Conservation (phyloP, 1,140 invertebrate species). For the Bombus soroeensis region DNA sequence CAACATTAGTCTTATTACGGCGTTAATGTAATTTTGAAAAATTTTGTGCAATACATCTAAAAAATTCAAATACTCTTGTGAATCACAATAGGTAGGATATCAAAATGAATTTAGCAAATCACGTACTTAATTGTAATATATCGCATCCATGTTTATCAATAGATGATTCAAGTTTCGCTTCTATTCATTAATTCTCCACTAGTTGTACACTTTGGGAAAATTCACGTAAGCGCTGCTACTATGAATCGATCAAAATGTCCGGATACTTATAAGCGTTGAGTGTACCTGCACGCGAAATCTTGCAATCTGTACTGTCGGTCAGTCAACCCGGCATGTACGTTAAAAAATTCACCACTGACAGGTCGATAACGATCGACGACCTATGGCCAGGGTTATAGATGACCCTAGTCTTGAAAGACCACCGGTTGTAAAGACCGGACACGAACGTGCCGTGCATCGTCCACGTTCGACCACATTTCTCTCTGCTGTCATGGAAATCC, state of each 20-base stretch:
- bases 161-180: background rate
- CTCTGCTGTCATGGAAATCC: conserved; percentile 27
- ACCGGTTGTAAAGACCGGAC: conserved; percentile 36
- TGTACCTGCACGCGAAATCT: conserved; percentile 9
- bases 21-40: too few relatives aligned
- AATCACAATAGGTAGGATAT: too few relatives aligned
- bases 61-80: too few relatives aligned
- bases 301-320: conserved; percentile 45
- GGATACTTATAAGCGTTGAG: background rate
- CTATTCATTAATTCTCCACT: background rate
- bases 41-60: too few relatives aligned
- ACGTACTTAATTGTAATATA: too few relatives aligned
- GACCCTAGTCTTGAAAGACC: conserved; percentile 71
- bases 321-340: conserved; percentile 54
- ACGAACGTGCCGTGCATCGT: background rate
- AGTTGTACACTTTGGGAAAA: background rate
- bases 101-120: too few relatives aligned
- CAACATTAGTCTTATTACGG: too few relatives aligned
- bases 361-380: conserved; percentile 72
- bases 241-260: conserved; percentile 1
- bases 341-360: conserved; percentile 71
- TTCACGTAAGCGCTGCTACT: background rate
- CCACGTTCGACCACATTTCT: conserved; percentile 33
- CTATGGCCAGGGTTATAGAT: conserved; percentile 70
- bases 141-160: too few relatives aligned